Evolutionary conservation across 2,888 invertebrate genomes (phyloP).

Genomic region (Dugesia japonica): DNA sequence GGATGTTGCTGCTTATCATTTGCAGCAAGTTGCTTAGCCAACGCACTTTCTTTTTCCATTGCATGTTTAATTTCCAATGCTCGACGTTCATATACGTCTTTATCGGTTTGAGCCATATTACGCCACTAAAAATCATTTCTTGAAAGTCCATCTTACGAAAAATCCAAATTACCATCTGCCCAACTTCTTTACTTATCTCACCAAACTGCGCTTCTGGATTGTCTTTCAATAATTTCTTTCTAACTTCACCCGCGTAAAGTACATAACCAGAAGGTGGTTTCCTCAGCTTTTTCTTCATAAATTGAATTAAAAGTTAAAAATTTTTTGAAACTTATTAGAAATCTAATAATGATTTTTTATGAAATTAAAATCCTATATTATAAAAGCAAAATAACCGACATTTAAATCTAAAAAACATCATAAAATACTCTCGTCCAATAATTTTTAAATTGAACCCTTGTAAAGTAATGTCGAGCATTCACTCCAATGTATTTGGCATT

Average conservation of each 20-base stretch:
- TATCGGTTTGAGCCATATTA: slow-evolving; percentile 67
- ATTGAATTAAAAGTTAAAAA: slow-evolving; percentile 26
- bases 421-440: too few relatives aligned
- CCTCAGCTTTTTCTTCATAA: slow-evolving; percentile 37
- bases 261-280: slow-evolving; percentile 69
- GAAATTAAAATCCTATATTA: too few relatives aligned
- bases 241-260: slow-evolving; percentile 82
- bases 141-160: background rate
- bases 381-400: too few relatives aligned
- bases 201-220: slow-evolving; percentile 88
- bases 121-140: slow-evolving; percentile 63
- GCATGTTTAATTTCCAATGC: slow-evolving; percentile 60
- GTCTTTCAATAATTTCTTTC: slow-evolving; percentile 74
- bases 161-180: slow-evolving; percentile 53
- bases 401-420: too few relatives aligned
- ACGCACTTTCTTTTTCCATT: slow-evolving; percentile 59
- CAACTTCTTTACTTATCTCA: slow-evolving; percentile 60
- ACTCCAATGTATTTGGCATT: too few relatives aligned
- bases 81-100: slow-evolving; percentile 80
- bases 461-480: too few relatives aligned
- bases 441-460: too few relatives aligned
- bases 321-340: background rate
- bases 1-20: slow-evolving; percentile 42
- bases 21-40: slow-evolving; percentile 39
- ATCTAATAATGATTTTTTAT: too few relatives aligned